These are phyloP conservation scores for Steromphala cineraria DNA, from an alignment of 2,888 invertebrate species.

Conservation along the genomic window DNA sequence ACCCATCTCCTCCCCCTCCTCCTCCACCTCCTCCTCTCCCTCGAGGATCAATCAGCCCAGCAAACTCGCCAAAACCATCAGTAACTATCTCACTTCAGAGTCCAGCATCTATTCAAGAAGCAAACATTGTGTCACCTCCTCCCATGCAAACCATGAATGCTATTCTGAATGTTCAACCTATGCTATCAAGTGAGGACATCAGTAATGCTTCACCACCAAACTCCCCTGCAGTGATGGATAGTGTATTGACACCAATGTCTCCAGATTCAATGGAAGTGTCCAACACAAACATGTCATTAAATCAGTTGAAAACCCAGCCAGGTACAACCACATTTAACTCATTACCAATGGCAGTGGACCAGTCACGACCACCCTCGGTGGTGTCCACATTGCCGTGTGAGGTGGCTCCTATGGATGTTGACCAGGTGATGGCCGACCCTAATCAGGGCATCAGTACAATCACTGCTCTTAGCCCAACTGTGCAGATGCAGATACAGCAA, in stretches of 20 bases:
- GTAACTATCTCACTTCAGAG: conserved; percentile 1
- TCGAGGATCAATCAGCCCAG: neutral
- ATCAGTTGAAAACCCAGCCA: conserved; percentile 2
- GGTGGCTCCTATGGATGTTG: conserved; percentile 70
- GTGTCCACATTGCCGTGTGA: conserved; percentile 49
- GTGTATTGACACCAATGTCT: conserved; percentile 59
- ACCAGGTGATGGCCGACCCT: conserved; percentile 43
- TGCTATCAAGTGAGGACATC: neutral
- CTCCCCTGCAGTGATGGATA: conserved; percentile 55
- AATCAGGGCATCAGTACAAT: conserved; percentile 42
- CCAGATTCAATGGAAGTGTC: conserved; percentile 66
- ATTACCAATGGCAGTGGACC: conserved; percentile 62
- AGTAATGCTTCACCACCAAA: conserved; percentile 55
- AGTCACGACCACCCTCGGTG: conserved; percentile 72
- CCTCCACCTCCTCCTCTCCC: neutral
- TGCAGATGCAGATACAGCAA: conserved; percentile 57
- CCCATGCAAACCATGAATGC: conserved; percentile 31
- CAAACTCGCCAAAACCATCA: conserved; percentile 15
- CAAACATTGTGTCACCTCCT: conserved; percentile 1
- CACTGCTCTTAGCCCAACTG: conserved; percentile 42
- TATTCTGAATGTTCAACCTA: conserved; percentile 33
- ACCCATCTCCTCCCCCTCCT: conserved; percentile 1
- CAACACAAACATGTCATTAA: neutral
- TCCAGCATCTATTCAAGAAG: conserved; percentile 2
- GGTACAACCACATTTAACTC: conserved; percentile 31